Base-by-base conservation (phyloP, 2,113 vertebrate genomes). In the Puma concolor region DNA sequence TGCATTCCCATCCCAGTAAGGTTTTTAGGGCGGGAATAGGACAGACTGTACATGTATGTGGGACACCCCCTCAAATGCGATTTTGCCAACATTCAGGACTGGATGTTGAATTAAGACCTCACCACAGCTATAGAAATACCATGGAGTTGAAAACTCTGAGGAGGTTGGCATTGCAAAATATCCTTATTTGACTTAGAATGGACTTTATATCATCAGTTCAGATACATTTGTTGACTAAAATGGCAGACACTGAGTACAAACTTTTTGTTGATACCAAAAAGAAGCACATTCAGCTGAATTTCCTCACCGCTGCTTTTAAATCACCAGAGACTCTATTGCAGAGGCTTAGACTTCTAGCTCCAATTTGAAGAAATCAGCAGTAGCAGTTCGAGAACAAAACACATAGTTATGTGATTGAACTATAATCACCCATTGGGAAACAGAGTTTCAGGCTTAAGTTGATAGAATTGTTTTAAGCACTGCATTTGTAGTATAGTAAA, bases 21-120 rank as follows among this genome's bases (percentile, higher is more conserved):
- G 99, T 99, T 12, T 99, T 99, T 0, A 99, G 98, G 69, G 99
- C 98, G 80, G 99, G 99, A 36, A 99, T 98, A 0, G 99, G 99
- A 96, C 99, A 99, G 97, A 99, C 97, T 0, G 99, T 99, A 99
- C 98, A 99, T 99, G 0, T 99, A 99, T 97, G 99, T 99, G 0
- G 99, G 99, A n/a, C 99, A 99, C 29, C 99, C 99, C 0, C 98
- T 99, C 67, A 99, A 99, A 94, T 99, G 99, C 0, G 99, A 99
- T 96, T 99, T 99, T 0, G 98, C 99, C 95, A 99, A 99, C 97
- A 99, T 99, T 98, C 99, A 99, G 0, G 99, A 99, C 98, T 99
- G 99, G 99, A 99, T 99, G 88, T 98, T 99, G 87, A 99, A 99
- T 98, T 99, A 99, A 98, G 99, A 99, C 95, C 99, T 99, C 88